Percentiles rank a stretch among this genome's conserved stretches.
These are phyloP conservation scores for Ailurus styani DNA, from an alignment of 2,113 vertebrate genomes.

Conservation along the genomic window DNA sequence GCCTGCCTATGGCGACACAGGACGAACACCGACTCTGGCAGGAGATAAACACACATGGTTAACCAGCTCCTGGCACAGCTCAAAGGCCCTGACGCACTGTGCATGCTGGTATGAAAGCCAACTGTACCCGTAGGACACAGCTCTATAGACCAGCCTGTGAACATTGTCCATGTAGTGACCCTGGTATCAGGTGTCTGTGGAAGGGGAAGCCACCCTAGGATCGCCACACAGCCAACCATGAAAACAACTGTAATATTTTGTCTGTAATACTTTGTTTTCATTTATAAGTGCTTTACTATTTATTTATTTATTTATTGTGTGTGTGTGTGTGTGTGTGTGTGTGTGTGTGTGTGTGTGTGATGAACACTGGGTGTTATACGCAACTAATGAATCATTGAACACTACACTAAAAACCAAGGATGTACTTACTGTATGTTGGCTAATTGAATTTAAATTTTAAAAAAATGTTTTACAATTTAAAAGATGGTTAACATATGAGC, in stretches of 20 bases:
- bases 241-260: not conserved
- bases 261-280: not conserved
- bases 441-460: not conserved
- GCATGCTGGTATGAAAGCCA: not conserved
- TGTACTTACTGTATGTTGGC: not conserved
- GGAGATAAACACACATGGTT: not conserved
- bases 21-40: not conserved
- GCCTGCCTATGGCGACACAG: accelerated
- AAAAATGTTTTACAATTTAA: not conserved
- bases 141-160: not conserved
- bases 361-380: not conserved
- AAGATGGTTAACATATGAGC: not conserved
- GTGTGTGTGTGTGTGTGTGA: too few relatives aligned
- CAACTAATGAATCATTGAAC: not conserved
- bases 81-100: not conserved
- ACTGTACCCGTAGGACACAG: not conserved
- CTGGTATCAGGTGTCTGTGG: not conserved
- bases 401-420: not conserved
- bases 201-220: not conserved
- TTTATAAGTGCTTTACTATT: not conserved
- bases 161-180: not conserved
- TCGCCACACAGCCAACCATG: not conserved
- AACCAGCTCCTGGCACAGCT: not conserved
- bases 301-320: too few relatives aligned
- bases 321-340: too few relatives aligned